Percentiles rank a stretch among this genome's conserved stretches.
phyloP scores from a whole-genome alignment of 2,797 vertebrate genomes.

The Euthynnus affinis region DNA sequence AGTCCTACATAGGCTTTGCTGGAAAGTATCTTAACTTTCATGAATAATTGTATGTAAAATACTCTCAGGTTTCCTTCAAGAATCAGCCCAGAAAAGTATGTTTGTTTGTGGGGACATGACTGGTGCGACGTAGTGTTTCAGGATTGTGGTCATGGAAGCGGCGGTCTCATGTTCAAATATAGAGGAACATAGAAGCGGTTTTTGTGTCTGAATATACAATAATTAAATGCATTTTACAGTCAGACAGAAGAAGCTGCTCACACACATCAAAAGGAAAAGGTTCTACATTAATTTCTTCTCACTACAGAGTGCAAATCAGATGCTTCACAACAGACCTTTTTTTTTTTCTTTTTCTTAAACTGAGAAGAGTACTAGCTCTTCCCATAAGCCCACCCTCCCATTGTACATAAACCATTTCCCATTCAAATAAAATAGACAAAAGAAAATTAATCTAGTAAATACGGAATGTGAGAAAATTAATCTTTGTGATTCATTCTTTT shows the following conservation, averaged over 20 bases:
- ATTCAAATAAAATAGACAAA: conserved; percentile 87
- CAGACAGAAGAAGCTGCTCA: conserved; percentile 94
- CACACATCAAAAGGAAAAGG: conserved; percentile 89
- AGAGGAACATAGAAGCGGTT: conserved; percentile 80
- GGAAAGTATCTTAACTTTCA: conserved; percentile 81
- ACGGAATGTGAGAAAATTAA: conserved; percentile 94
- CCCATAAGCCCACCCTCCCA: conserved; percentile 81
- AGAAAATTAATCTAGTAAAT: conserved; percentile 86
- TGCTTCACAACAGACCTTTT: conserved; percentile 91
- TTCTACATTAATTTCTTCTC: conserved; percentile 94
- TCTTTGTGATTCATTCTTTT: conserved; percentile 89
- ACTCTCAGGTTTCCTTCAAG: conserved; percentile 72
- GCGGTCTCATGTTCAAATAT: conserved; percentile 90
- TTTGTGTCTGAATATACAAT: conserved; percentile 94
- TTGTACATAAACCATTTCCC: conserved; percentile 92
- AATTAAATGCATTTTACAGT: conserved; percentile 95
- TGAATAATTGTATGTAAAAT: conserved; percentile 79
- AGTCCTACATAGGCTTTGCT: conserved; percentile 90
- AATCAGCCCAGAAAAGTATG: conserved; percentile 82
- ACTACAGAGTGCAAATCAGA: conserved; percentile 99
- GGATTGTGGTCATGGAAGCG: conserved; percentile 84
- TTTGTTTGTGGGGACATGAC: conserved; percentile 73
- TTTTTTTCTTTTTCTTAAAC: conserved; percentile 65
- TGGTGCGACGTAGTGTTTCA: conserved; percentile 93
- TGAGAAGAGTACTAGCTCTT: conserved; percentile 82